Base-by-base conservation (phyloP, 2,888 invertebrate species). In the Perizoma affinitatum region DNA sequence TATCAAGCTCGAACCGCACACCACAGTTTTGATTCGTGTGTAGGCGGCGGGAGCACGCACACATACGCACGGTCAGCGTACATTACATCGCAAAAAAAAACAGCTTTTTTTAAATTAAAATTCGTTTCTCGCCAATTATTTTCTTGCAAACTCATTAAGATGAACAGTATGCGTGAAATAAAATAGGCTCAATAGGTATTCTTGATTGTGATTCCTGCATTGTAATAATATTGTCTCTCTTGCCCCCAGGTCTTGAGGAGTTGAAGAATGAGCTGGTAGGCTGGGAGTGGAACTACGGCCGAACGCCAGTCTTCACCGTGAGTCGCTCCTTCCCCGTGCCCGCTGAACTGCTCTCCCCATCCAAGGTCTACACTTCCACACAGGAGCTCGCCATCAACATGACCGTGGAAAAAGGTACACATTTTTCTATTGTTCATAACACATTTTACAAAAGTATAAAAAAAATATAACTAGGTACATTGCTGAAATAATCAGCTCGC, bases 261-360 rank as follows among this genome's bases (percentile, higher is more conserved):
- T 90, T 97, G 59, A 94, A 94, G 58, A 93, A 94, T 43, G 94
- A 95, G 64, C 94, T 97, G 53, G 85, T 93, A 67, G 95, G 95
- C 35, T 98, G 98, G 97, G 95, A 97, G 61, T 98, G 98, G 98
- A 95, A 95, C 65, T 96, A 94, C 82, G 98, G 98, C 0, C 96
- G 95, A 80, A 97, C 98, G 0, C 98, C 98, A 0, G 94, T 95
- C 68, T 98, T 98, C 84, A 94, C 94, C 0, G 95, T 97, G 11
- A 94, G 94, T 61, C 93, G 95, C 41, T 86, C 94, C 0, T 94
- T 96, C 79, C 93, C 94, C 5, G 92, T 95, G 4, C 94, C 95
- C 0, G 79, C 84, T 0, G 90, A 89, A 63, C 78, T 94, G n/a
- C 82, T 93, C 9, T 86, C 87, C 0, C 88, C 85, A 4, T 83